Evolutionary conservation across 2,113 vertebrate genomes (phyloP).

Genomic region (Ceratotherium simum): DNA sequence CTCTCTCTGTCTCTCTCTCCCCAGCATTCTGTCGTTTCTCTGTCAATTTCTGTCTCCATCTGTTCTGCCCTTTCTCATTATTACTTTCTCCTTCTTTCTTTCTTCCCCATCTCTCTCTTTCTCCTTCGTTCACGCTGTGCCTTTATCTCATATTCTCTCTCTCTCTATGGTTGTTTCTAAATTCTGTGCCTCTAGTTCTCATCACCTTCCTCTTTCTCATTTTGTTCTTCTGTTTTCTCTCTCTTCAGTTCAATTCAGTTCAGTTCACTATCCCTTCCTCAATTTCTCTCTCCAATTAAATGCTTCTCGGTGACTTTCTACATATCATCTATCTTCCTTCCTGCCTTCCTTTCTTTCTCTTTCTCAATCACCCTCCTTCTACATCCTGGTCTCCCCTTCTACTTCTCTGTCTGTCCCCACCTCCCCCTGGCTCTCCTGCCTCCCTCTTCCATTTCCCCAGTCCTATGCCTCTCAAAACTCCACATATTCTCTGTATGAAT

Average conservation of each 20-base stretch:
- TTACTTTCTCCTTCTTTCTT: not conserved
- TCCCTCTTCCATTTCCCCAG: not conserved
- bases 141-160: not conserved
- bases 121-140: not conserved
- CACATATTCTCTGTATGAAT: not conserved
- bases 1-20: not conserved
- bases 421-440: not conserved
- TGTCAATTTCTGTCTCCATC: not conserved
- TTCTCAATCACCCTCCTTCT: not conserved
- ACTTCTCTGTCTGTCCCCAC: not conserved
- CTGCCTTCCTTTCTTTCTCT: not conserved
- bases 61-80: not conserved
- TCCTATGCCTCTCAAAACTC: not conserved
- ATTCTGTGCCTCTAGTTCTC: not conserved
- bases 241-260: not conserved
- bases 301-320: not conserved
- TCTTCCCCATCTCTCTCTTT: not conserved
- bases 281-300: not conserved
- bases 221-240: not conserved
- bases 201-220: not conserved
- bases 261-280: not conserved
- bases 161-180: not conserved
- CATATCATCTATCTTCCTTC: accelerated
- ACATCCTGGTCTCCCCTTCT: not conserved
- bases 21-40: too few relatives aligned